These are phyloP conservation scores for Diplodus sargus DNA, from an alignment of 2,797 vertebrate genomes.

Conservation along the genomic window DNA sequence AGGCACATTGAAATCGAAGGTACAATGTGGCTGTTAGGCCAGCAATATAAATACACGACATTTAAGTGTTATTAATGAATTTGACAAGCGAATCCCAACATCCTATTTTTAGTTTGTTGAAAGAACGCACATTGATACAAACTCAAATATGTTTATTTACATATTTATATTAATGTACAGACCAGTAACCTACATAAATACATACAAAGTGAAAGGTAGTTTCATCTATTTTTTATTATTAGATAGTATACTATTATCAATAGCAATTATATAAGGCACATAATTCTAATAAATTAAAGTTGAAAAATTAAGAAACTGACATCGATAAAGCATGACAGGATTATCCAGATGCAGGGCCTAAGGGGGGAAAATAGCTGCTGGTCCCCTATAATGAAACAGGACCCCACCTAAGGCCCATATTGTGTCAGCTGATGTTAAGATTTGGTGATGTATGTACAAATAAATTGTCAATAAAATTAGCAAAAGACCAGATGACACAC, in stretches of 20 bases:
- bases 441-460: neutral
- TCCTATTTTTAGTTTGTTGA: neutral
- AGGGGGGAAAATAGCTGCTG: neutral
- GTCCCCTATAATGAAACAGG: neutral
- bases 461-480: neutral
- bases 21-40: accelerated
- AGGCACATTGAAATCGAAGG: neutral
- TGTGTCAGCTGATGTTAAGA: constrained; percentile 4
- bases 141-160: constrained; percentile 57
- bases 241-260: constrained; percentile 17
- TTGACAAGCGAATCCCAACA: neutral
- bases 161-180: constrained; percentile 32
- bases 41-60: neutral
- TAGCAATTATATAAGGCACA: constrained; percentile 61
- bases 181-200: constrained; percentile 47
- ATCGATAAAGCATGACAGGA: neutral
- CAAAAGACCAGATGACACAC: neutral
- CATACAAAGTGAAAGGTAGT: constrained; percentile 25
- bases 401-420: neutral
- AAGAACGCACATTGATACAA: neutral
- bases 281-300: neutral
- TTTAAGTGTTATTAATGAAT: neutral
- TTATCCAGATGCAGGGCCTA: neutral
- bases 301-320: neutral
- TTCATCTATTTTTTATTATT: neutral